These are phyloP conservation scores for Phasianus colchicus DNA, from an alignment of 2,113 vertebrate species.

Conservation along the genomic window DNA sequence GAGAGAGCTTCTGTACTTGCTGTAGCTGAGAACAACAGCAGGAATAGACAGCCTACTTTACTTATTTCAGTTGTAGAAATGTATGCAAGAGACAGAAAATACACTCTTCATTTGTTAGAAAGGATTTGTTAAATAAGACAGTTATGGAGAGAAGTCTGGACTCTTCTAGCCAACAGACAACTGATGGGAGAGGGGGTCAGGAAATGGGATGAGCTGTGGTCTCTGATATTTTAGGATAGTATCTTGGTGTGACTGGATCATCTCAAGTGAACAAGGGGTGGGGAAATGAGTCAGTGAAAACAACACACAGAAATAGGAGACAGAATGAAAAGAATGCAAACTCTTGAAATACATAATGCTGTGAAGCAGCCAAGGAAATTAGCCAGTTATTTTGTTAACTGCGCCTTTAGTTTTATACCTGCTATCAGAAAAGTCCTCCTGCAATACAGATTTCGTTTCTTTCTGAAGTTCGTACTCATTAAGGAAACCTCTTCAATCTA, in stretches of 20 bases:
- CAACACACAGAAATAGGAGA: background rate
- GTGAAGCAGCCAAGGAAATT: background rate
- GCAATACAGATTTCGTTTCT: background rate
- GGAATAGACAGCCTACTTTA: background rate
- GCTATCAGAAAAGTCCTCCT: background rate
- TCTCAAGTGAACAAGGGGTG: background rate
- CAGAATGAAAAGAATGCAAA: background rate
- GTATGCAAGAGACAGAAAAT: background rate
- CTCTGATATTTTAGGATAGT: background rate
- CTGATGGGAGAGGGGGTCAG: background rate
- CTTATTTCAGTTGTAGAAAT: background rate
- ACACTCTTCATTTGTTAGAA: background rate
- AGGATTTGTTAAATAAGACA: accelerated
- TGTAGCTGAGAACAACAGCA: accelerated
- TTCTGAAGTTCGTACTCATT: background rate
- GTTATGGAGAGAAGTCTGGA: background rate
- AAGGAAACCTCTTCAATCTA: conserved; percentile 54
- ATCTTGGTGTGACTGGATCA: background rate
- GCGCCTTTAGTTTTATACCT: background rate
- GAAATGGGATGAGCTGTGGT: background rate
- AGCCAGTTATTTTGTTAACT: background rate
- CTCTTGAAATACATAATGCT: background rate
- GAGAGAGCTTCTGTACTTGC: background rate
- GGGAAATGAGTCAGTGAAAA: background rate
- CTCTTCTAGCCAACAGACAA: background rate